Percentiles rank a stretch among this genome's conserved stretches.
Evolutionary conservation across 2,113 vertebrate genomes (phyloP).

Genomic region (Scartelaos histophorus): DNA sequence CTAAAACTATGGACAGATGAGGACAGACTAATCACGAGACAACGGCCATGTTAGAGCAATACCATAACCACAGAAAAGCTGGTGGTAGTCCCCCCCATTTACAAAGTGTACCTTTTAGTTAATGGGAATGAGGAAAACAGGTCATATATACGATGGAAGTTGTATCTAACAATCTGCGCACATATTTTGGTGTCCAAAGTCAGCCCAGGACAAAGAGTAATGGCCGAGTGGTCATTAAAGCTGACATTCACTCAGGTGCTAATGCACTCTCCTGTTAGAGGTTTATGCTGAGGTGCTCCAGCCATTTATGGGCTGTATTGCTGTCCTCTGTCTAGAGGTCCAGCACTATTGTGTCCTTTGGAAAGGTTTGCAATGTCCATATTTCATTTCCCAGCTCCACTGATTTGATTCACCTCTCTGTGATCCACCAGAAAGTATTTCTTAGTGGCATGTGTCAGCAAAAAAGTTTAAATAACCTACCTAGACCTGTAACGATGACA

Average conservation of each 20-base stretch:
- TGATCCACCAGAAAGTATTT: background rate
- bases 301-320: conserved; percentile 10
- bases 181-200: conserved; percentile 27
- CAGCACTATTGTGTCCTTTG: background rate
- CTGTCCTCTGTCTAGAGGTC: conserved; percentile 8
- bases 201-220: conserved; percentile 14
- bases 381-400: conserved; percentile 8
- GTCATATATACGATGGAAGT: background rate
- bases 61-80: too few species aligned
- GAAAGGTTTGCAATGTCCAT: conserved; percentile 20
- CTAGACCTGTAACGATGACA: too few species aligned
- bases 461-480: too few species aligned
- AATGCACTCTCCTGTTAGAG: conserved; percentile 24
- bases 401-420: background rate
- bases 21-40: too few species aligned
- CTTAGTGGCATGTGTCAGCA: background rate
- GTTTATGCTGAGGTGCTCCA: conserved; percentile 8
- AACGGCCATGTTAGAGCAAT: too few species aligned
- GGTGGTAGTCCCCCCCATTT: too few species aligned
- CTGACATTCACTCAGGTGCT: conserved; percentile 39
- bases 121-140: background rate
- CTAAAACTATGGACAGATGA: too few species aligned
- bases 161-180: background rate
- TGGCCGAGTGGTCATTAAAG: conserved; percentile 29
- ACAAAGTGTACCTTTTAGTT: too few species aligned